A percentile compares a stretch with the other conserved stretches of the same genome.
Conservation (phyloP, 2,113 vertebrate species). For the Ia io region DNA sequence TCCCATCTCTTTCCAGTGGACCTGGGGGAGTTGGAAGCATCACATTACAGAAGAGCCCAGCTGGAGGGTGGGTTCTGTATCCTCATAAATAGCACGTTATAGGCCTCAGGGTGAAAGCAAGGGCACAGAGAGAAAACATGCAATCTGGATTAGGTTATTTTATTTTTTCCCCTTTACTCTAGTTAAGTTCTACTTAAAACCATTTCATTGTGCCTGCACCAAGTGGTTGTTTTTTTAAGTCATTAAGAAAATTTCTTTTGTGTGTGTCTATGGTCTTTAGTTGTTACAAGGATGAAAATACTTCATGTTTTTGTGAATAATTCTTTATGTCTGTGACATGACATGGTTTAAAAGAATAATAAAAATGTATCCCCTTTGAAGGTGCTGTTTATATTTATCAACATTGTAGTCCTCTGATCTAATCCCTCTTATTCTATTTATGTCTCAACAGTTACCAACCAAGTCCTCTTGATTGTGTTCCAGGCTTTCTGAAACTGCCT, state of each 20-base stretch:
- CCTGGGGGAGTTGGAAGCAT: background rate
- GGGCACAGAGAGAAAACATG: background rate
- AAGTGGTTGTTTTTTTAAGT: conserved; percentile 23
- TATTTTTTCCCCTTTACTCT: background rate
- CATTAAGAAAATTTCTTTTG: conserved; percentile 22
- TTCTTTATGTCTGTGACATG: background rate
- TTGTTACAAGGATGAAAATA: conserved; percentile 44
- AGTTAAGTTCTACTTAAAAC: background rate
- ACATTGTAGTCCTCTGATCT: background rate
- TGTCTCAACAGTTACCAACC: background rate
- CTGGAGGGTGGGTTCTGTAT: background rate
- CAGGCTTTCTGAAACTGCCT: background rate
- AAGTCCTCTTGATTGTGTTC: background rate
- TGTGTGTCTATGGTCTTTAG: conserved; percentile 14
- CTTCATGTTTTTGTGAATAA: background rate
- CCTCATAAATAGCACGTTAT: background rate
- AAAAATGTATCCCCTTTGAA: background rate
- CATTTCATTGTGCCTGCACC: background rate
- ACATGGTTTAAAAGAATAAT: background rate
- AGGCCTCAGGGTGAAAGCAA: background rate
- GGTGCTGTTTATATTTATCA: background rate
- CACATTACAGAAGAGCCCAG: background rate
- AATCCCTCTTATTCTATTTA: background rate
- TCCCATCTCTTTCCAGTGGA: background rate
- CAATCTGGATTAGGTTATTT: background rate